phyloP scores from a whole-genome alignment of 2,888 invertebrate genomes.

The Drosophila antonietae region DNA sequence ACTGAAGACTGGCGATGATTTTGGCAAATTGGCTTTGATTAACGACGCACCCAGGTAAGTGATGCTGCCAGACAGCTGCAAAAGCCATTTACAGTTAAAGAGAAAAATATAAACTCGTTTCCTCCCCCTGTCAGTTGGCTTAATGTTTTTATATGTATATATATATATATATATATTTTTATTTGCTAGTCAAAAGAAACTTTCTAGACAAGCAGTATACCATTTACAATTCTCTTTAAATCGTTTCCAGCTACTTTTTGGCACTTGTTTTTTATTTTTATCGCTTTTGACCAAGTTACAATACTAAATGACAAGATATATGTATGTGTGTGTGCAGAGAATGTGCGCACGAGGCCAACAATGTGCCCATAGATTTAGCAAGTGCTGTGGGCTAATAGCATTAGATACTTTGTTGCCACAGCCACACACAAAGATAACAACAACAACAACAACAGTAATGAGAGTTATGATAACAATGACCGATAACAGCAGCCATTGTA shows the following conservation, averaged over 20 bases:
- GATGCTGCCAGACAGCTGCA: neutral
- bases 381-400: constrained; percentile 38
- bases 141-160: neutral
- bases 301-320: constrained; percentile 10
- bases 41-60: constrained; percentile 92
- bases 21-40: constrained; percentile 93
- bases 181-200: constrained; percentile 16
- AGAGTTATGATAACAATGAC: constrained; percentile 25
- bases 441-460: constrained; percentile 12
- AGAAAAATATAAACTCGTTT: constrained; percentile 4
- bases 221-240: constrained; percentile 47
- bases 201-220: constrained; percentile 31
- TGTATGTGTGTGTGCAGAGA: neutral
- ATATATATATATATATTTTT: neutral
- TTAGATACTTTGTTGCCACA: constrained; percentile 44
- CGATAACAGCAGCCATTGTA: constrained; percentile 47
- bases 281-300: constrained; percentile 26
- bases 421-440: constrained; percentile 34
- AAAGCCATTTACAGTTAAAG: constrained; percentile 13
- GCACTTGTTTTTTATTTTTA: constrained; percentile 14
- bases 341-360: constrained; percentile 37
- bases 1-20: constrained; percentile 93
- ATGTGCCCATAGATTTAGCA: constrained; percentile 32
- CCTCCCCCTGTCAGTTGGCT: constrained; percentile 28
- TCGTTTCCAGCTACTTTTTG: constrained; percentile 26